Evolutionary conservation across 2,888 invertebrate species (phyloP), one percentile per base, ranked within the genome.

Genomic region (Scaptomyza parva): DNA sequence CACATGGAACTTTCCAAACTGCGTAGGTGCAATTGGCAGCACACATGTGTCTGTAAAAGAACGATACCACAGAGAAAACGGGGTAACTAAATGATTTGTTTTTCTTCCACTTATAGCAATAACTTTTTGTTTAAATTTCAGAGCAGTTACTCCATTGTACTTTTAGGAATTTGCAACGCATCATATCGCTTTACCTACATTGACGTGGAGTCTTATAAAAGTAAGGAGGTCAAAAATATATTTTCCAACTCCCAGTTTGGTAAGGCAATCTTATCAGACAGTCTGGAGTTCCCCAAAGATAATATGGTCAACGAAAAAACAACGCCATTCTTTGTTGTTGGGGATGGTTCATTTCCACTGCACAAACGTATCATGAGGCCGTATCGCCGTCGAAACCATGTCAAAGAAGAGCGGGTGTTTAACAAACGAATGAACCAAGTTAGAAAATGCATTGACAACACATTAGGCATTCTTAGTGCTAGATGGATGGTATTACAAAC

Each of bases 1-100:
- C 35, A 35, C 35, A 5, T 35, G 35, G 35, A 35, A 35, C n/a
- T 14, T 35, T 7, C 35, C 35, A 35, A 35, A 35, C 35, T 35
- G 35, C 14, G 14, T 35, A 8, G 35, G 35, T 35, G 35, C 35
- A 2, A n/a, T 35, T 35, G 35, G 35, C 14, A 1, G 14, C 35
- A 35, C 35, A 14, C 35, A 14, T 35, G 14, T 35, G 14, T 2
- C 35, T 35, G 14, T 35, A n/a, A 35, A 7, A 35, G 35, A 35
- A 35, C 35, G 14, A 7, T 1, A 2, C 2, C 9, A 11, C n/a
- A 33, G 9, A 33, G 4, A 3, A 14, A 2, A 14, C 14, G 35
- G 2, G 35, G 35, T 35, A 35, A 12, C 6, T 14, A 14, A 35
- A 5, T 14, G 14, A 7, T 6, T 35, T 35, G 2, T 14, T 14